These are phyloP conservation scores for Chascanopsetta lugubris DNA, from an alignment of 2,113 vertebrate species.

Conservation along the genomic window DNA sequence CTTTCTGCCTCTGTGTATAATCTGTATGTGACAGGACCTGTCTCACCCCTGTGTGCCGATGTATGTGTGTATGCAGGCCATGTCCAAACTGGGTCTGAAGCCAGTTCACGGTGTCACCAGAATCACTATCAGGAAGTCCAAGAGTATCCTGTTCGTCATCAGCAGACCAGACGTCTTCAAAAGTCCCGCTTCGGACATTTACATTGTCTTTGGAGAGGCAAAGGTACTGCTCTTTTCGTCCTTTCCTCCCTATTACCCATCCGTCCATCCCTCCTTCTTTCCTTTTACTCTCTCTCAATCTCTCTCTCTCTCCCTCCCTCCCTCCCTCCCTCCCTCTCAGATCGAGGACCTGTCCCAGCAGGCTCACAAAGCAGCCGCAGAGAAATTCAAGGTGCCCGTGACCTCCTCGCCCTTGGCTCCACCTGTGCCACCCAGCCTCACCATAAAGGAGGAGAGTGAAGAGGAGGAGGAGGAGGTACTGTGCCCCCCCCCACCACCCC, in stretches of 20 bases:
- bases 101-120: constrained; percentile 95
- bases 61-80: constrained; percentile 82
- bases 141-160: constrained; percentile 98
- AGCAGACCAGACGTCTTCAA: constrained; percentile 97
- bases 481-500: too few species aligned
- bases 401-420: constrained; percentile 86
- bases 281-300: not conserved
- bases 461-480: constrained; percentile 86
- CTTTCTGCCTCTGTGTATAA: not conserved
- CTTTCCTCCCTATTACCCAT: not conserved
- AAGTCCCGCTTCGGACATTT: constrained; percentile 95
- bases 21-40: too few species aligned
- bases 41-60: constrained; percentile 14
- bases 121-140: constrained; percentile 98
- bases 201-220: constrained; percentile 96
- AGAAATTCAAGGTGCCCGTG: constrained; percentile 98
- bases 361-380: constrained; percentile 93
- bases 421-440: constrained; percentile 83
- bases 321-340: constrained; percentile 69
- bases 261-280: too few species aligned
- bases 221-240: constrained; percentile 81
- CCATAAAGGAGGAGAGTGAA: constrained; percentile 90
- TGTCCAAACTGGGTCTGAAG: constrained; percentile 95
- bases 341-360: constrained; percentile 98
- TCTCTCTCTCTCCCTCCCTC: not conserved